Percentiles rank a stretch among this genome's conserved stretches.
phyloP scores from a whole-genome alignment of 2,113 vertebrate genomes.

The Lontra canadensis region DNA sequence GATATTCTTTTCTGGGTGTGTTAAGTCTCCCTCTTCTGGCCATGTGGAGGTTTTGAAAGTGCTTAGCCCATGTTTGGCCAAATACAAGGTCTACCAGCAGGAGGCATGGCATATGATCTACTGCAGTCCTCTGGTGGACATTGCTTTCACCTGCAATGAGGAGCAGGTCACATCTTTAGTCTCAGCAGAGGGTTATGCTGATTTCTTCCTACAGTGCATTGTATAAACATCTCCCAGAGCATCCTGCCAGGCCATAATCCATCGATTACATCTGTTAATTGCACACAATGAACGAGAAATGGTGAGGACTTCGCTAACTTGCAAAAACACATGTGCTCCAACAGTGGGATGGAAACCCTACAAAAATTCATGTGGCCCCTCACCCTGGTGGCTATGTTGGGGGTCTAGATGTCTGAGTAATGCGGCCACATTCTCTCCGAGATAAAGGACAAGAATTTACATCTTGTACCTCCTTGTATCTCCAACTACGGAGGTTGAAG shows the following conservation, averaged over 20 bases:
- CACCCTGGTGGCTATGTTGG: background rate
- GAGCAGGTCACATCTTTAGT: too few species aligned
- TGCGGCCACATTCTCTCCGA: background rate
- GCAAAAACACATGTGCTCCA: background rate
- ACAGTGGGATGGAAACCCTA: background rate
- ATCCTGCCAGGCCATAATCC: rapidly evolving
- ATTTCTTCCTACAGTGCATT: too few species aligned
- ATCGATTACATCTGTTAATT: background rate
- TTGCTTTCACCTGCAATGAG: background rate
- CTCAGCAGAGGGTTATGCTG: too few species aligned
- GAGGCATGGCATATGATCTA: background rate
- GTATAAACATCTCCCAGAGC: background rate
- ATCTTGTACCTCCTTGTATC: background rate
- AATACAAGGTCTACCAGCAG: background rate
- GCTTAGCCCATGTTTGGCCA: background rate
- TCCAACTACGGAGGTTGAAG: too few species aligned
- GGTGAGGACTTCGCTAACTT: background rate
- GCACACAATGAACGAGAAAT: background rate
- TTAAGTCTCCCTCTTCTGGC: background rate
- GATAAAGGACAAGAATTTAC: background rate
- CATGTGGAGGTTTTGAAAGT: background rate
- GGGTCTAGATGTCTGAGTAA: background rate
- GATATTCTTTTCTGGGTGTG: background rate
- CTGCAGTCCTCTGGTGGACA: background rate
- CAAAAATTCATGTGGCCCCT: background rate